Percentiles rank a stretch among this genome's conserved stretches.
These are phyloP conservation scores for Alauda arvensis DNA, from an alignment of 2,797 vertebrate genomes.

Conservation along the genomic window DNA sequence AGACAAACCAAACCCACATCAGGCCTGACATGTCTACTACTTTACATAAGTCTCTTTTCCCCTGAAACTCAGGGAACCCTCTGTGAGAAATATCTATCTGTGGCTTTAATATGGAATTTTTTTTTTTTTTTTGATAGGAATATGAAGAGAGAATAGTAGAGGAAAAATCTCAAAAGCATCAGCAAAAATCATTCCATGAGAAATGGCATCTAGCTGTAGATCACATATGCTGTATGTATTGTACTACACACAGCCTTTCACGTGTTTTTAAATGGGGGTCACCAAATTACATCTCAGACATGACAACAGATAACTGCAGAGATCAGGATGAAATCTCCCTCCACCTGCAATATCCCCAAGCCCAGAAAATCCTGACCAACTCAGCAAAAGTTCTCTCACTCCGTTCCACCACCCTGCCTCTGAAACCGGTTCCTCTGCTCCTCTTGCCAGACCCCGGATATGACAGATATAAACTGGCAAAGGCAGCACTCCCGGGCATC, in stretches of 20 bases:
- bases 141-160: neutral
- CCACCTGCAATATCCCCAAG: neutral
- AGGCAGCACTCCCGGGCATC: neutral
- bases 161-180: neutral
- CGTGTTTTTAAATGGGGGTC: neutral
- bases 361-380: neutral
- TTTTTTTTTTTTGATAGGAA: neutral
- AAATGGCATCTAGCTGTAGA: neutral
- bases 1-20: neutral
- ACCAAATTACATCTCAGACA: neutral
- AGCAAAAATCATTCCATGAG: neutral
- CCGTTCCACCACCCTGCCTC: neutral
- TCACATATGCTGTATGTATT: neutral
- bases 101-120: neutral
- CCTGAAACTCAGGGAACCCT: neutral
- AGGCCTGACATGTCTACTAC: neutral
- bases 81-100: neutral
- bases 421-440: neutral
- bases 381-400: neutral
- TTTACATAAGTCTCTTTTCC: neutral
- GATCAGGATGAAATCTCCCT: neutral
- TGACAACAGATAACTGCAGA: neutral
- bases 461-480: neutral
- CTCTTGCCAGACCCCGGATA: neutral
- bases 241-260: neutral